phyloP scores from a whole-genome alignment of 1,140 invertebrate genomes.

The Philopotamus ludificatus region DNA sequence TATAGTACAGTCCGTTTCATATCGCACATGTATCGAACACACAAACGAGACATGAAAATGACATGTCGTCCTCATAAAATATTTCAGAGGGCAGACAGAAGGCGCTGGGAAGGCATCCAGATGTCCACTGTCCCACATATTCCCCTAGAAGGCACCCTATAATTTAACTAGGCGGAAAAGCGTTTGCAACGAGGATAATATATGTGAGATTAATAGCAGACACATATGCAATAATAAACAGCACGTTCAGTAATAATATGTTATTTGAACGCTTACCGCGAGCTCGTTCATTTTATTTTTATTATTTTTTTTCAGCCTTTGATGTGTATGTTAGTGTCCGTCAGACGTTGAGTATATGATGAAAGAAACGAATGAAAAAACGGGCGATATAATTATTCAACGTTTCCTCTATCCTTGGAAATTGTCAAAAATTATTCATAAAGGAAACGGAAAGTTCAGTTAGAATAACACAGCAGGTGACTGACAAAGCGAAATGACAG shows the following conservation, averaged over 20 bases:
- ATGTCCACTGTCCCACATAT: conserved; percentile 21
- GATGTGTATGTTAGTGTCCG: no score
- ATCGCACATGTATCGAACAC: not conserved
- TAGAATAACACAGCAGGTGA: conserved; percentile 36
- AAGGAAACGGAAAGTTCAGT: conserved; percentile 36
- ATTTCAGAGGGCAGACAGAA: conserved; percentile 13
- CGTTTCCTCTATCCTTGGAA: conserved; percentile 28
- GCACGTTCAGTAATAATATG: not conserved
- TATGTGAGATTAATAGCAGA: not conserved
- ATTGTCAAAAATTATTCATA: conserved; percentile 34
- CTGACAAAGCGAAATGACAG: conserved; percentile 24
- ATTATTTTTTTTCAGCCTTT: no score
- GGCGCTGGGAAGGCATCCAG: conserved; percentile 23
- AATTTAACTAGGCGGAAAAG: conserved; percentile 8
- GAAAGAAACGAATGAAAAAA: not conserved
- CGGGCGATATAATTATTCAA: conserved; percentile 23
- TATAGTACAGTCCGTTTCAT: not conserved
- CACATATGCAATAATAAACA: not conserved
- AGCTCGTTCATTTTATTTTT: not conserved
- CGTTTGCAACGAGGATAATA: not conserved
- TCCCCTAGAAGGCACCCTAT: conserved; percentile 12
- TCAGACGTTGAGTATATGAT: no score
- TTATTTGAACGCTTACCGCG: not conserved
- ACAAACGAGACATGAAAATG: not conserved
- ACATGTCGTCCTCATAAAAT: conserved; percentile 17